phyloP scores from a whole-genome alignment of 2,113 vertebrate genomes.

The Dipodomys ordii region DNA sequence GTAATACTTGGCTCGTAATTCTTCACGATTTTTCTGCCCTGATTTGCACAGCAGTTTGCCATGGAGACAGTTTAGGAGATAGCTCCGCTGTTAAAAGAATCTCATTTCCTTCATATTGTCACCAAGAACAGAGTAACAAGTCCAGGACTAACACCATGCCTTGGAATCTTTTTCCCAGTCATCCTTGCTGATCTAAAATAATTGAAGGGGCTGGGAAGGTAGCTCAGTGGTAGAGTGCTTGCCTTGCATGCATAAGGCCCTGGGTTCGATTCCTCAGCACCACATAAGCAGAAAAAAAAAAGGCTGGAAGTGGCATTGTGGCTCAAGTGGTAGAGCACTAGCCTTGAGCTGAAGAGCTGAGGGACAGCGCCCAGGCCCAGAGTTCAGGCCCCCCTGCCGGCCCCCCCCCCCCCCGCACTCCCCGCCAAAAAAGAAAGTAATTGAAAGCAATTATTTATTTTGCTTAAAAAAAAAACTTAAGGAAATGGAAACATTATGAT shows the following conservation, averaged over 20 bases:
- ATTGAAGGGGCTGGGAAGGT: not conserved
- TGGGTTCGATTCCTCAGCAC: too few species aligned
- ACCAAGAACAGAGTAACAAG: slow-evolving; percentile 26
- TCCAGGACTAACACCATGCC: slow-evolving; percentile 21
- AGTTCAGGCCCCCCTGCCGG: too few species aligned
- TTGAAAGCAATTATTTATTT: slow-evolving; percentile 25
- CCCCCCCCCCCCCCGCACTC: too few species aligned
- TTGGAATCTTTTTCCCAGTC: slow-evolving; percentile 45
- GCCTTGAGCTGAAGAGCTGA: too few species aligned
- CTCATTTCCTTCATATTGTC: not conserved
- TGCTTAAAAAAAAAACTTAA: not conserved
- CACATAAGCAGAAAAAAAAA: too few species aligned
- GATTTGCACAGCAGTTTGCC: not conserved
- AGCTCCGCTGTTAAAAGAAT: slow-evolving; percentile 3
- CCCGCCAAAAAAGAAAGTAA: not conserved
- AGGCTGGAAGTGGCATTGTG: too few species aligned
- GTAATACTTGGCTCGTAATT: not conserved
- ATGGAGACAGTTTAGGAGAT: not conserved
- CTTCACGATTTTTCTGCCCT: slow-evolving; percentile 9
- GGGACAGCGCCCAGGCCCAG: too few species aligned
- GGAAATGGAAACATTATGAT: slow-evolving; percentile 19
- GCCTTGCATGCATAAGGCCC: too few species aligned
- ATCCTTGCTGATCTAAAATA: slow-evolving; percentile 16
- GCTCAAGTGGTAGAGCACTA: too few species aligned
- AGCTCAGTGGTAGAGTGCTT: too few species aligned